Base-by-base conservation (phyloP, 2,797 vertebrate genomes). In the Salarias fasciatus region DNA sequence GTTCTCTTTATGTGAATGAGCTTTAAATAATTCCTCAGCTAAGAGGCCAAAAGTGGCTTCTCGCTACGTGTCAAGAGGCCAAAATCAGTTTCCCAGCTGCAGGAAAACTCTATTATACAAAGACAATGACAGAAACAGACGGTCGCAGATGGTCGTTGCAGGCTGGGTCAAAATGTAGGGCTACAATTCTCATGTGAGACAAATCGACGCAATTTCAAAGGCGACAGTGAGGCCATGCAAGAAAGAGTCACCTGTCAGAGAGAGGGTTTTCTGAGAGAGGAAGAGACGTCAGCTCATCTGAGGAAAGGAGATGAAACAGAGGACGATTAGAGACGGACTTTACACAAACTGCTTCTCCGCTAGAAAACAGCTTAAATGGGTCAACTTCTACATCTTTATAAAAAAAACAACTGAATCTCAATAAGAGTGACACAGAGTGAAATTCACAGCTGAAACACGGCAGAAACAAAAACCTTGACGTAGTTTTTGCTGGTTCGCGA, bases 401-500 rank as follows among this genome's bases (percentile, higher is more conserved):
- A 46, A 37, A 33, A 45, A 36, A 13, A 14, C n/a, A n/a, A n/a
- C n/a, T n/a, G n/a, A n/a, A n/a, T n/a, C n/a, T n/a, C 9, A 33
- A 15, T 5, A 28, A 13, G 10, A 56, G 8, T 2, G 41, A 36
- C 0, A 33, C 0, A n/a, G 9, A 6, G 9, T 9, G 44, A 2
- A 50, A 0, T 14, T 14, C 46, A 33, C 2, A 43, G 35, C 42
- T 8, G 0, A 67, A 55, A 11, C 4, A 50, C 8, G n/a, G 6
- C 40, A 63, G 6, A 9, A n/a, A 77, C 8, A 71, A 3, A 63
- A 80, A 97, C 95, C 95, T 95, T 93, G 91, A 62, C 67, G 80
- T 54, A 90, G 85, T 87, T 94, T 95, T 72, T 95, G 93, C 75
- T 95, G 95, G 77, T 93, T 96, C 72, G 94, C 93, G 69, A 98